A percentile compares a stretch with the other conserved stretches of the same genome.
Evolutionary conservation across 2,113 vertebrate genomes (phyloP).

Genomic region (Ibidorhyncha struthersii): DNA sequence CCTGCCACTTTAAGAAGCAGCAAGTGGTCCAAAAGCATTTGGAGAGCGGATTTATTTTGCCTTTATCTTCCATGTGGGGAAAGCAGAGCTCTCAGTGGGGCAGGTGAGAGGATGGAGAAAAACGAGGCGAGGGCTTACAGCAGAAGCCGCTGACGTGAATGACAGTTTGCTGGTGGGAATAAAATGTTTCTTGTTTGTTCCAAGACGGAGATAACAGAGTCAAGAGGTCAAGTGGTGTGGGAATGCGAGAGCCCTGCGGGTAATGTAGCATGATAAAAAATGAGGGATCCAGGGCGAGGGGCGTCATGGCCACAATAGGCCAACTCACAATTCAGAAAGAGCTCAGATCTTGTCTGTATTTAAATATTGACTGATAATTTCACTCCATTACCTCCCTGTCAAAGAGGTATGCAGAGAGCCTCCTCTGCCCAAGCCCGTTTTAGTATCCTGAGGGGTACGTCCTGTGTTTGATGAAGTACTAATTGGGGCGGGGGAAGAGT

Average conservation of each 20-base stretch:
- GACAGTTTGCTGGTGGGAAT: constrained; percentile 66
- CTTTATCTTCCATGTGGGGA: background rate
- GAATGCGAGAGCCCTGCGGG: constrained; percentile 42
- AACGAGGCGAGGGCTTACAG: background rate
- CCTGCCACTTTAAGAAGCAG: constrained; percentile 21
- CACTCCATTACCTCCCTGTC: constrained; percentile 56
- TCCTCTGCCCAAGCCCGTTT: background rate
- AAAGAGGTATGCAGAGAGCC: constrained; percentile 6
- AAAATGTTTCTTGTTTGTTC: constrained; percentile 71
- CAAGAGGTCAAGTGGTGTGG: constrained; percentile 71
- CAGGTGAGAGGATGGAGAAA: background rate
- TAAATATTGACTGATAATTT: constrained; percentile 67
- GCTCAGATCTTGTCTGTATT: constrained; percentile 68
- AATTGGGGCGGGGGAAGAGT: background rate
- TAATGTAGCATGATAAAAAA: constrained; percentile 65
- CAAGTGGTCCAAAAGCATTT: background rate
- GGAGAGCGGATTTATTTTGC: constrained; percentile 4
- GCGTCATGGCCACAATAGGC: constrained; percentile 12
- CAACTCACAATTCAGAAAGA: background rate
- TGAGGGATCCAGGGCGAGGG: background rate
- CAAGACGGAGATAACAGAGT: constrained; percentile 69
- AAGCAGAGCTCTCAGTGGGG: constrained; percentile 13
- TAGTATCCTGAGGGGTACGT: background rate
- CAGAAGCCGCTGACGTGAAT: constrained; percentile 54
- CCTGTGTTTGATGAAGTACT: constrained; percentile 30